Conservation (phyloP, 2,113 vertebrate genomes). For the Macquaria australasica region DNA sequence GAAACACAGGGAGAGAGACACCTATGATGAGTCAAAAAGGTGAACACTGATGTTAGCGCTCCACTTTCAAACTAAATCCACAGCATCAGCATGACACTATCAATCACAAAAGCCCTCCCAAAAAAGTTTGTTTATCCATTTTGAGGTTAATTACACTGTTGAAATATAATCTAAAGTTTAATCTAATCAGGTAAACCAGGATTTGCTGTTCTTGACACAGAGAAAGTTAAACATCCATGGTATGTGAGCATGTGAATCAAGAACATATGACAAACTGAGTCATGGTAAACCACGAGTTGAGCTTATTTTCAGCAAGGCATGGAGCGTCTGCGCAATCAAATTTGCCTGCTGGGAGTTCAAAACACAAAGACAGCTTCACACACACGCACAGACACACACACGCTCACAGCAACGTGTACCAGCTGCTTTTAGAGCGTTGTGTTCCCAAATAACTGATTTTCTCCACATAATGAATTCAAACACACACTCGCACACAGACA, state of each 20-base stretch:
- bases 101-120: not conserved
- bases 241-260: slow-evolving; percentile 46
- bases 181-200: slow-evolving; percentile 29
- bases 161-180: slow-evolving; percentile 16
- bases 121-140: slow-evolving; percentile 17
- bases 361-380: slow-evolving; percentile 46
- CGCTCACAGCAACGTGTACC: slow-evolving; percentile 12
- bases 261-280: slow-evolving; percentile 57
- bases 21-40: not conserved
- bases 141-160: slow-evolving; percentile 1
- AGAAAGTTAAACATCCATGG: slow-evolving; percentile 7
- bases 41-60: not conserved
- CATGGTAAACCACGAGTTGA: slow-evolving; percentile 67
- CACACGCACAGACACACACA: slow-evolving; percentile 13
- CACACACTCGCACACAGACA: not conserved
- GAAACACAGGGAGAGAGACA: slow-evolving; percentile 31
- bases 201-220: slow-evolving; percentile 8
- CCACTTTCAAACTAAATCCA: slow-evolving; percentile 5
- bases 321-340: slow-evolving; percentile 56
- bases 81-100: slow-evolving; percentile 1
- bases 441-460: slow-evolving; percentile 36
- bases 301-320: slow-evolving; percentile 60
- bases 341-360: slow-evolving; percentile 51
- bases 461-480: slow-evolving; percentile 35
- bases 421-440: slow-evolving; percentile 19